A percentile compares a stretch with the other conserved stretches of the same genome.
Evolutionary conservation across 2,888 invertebrate genomes (phyloP).

Genomic region (Daptonema setosum): DNA sequence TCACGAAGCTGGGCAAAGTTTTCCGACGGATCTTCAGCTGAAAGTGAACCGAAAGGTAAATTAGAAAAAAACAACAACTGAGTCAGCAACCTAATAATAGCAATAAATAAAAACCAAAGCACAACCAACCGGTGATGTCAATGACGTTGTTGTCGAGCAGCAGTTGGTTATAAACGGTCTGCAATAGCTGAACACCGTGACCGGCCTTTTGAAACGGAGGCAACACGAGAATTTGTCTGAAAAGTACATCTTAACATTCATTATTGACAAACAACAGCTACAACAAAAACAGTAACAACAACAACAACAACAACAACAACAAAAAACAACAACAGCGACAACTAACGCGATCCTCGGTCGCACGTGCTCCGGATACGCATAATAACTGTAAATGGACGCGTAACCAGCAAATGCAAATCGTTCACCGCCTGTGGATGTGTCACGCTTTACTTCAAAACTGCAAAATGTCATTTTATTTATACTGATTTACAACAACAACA

Average conservation of each 20-base stretch:
- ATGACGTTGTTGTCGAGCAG: constrained; percentile 36
- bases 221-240: constrained; percentile 64
- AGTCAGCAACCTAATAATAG: not conserved
- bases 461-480: no score
- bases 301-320: no score
- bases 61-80: not conserved
- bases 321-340: no score
- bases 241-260: constrained; percentile 11
- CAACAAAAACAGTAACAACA: no score
- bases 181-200: constrained; percentile 54
- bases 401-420: constrained; percentile 49
- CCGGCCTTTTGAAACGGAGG: constrained; percentile 75
- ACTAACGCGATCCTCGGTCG: constrained; percentile 52
- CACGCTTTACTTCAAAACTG: constrained; percentile 10
- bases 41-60: constrained; percentile 20
- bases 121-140: constrained; percentile 46
- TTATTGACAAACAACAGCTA: no score
- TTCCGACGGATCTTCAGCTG: constrained; percentile 81
- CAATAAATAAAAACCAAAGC: not conserved
- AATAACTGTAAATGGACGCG: constrained; percentile 77
- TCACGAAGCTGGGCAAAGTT: constrained; percentile 71
- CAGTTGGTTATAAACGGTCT: constrained; percentile 40
- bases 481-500: no score
- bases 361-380: constrained; percentile 63
- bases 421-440: not conserved